Percentiles rank a stretch among this genome's conserved stretches.
phyloP scores from a whole-genome alignment of 2,797 vertebrate genomes.

The Schizopygopsis malacanthus region DNA sequence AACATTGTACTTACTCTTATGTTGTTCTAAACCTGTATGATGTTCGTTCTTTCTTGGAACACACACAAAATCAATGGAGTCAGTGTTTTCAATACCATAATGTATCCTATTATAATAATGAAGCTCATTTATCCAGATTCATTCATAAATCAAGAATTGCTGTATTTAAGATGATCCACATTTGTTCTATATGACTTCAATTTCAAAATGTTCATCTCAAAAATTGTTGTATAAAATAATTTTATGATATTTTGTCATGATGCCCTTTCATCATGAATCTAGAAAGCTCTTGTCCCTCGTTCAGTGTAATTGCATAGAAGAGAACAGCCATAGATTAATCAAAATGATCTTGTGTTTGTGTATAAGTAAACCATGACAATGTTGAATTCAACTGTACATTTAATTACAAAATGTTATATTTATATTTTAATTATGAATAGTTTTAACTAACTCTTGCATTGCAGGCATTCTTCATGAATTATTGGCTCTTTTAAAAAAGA shows the following conservation, averaged over 20 bases:
- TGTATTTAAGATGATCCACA: neutral
- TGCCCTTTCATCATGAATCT: neutral
- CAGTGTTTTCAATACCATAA: neutral
- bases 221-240: neutral
- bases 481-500: neutral
- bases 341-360: neutral
- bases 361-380: neutral
- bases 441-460: constrained; percentile 1
- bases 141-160: neutral
- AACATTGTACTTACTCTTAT: neutral
- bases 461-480: neutral
- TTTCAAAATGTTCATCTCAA: neutral
- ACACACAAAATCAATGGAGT: neutral
- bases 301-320: neutral
- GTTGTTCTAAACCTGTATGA: neutral
- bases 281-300: neutral
- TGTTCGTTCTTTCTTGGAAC: neutral
- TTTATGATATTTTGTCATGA: neutral
- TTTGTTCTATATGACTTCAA: neutral
- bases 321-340: neutral
- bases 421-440: neutral
- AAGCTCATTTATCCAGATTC: neutral
- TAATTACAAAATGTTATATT: neutral
- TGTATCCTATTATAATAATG: constrained; percentile 4
- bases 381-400: neutral